Percentiles rank a stretch among this genome's conserved stretches.
These are phyloP conservation scores for Manduca sexta DNA, from an alignment of 1,140 invertebrate species.

Conservation along the genomic window DNA sequence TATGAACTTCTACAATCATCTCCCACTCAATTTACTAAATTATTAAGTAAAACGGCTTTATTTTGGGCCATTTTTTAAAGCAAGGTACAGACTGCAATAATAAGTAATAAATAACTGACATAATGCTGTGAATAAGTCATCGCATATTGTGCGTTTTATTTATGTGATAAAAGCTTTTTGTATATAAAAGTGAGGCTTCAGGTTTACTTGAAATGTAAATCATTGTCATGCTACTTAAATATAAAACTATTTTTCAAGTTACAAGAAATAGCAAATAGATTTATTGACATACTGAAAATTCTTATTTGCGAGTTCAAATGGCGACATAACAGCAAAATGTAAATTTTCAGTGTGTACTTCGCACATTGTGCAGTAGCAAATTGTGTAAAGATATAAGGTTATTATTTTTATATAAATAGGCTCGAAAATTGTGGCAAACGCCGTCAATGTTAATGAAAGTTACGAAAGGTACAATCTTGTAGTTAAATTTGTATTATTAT, in stretches of 20 bases:
- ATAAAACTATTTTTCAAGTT: no score
- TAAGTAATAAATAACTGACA: no score
- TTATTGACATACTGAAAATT: background rate
- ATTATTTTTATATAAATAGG: conserved; percentile 66
- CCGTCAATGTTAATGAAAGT: conserved; percentile 25
- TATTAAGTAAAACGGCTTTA: no score
- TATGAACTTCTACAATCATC: background rate
- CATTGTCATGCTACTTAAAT: no score
- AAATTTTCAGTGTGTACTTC: conserved; percentile 25
- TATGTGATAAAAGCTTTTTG: conserved; percentile 11
- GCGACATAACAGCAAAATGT: conserved; percentile 4
- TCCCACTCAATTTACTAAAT: background rate
- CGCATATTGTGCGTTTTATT: no score
- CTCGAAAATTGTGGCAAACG: conserved; percentile 41
- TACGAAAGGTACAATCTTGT: conserved; percentile 62
- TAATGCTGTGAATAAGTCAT: no score
- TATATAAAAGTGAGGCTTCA: conserved; percentile 31
- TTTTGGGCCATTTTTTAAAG: no score
- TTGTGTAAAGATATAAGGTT: conserved; percentile 62
- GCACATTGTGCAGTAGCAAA: conserved; percentile 66
- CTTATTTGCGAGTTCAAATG: background rate
- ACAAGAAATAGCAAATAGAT: no score
- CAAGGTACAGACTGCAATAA: no score
- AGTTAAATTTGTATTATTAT: conserved; percentile 57
- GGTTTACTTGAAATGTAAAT: conserved; percentile 9